Evolutionary conservation across 1,140 invertebrate species (phyloP).

Genomic region (Pogonomyrmex barbatus): DNA sequence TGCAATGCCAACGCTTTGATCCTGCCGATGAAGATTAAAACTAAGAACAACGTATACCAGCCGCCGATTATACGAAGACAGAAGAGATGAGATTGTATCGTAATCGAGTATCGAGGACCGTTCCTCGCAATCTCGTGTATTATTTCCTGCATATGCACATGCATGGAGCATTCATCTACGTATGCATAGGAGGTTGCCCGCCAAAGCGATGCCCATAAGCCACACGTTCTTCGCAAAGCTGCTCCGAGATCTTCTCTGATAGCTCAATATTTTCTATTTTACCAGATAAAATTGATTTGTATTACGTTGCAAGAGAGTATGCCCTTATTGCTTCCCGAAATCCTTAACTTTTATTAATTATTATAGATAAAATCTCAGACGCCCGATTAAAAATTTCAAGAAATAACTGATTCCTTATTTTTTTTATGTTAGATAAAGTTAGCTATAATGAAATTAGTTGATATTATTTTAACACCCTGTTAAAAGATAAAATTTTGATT

Average conservation of each 20-base stretch:
- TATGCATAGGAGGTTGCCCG: background rate
- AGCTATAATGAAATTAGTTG: background rate
- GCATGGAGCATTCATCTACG: background rate
- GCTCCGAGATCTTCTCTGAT: background rate
- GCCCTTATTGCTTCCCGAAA: background rate
- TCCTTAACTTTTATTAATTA: constrained; percentile 1
- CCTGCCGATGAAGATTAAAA: background rate
- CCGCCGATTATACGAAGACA: constrained; percentile 23
- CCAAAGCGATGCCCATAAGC: constrained; percentile 14
- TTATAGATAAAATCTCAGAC: background rate
- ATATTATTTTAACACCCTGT: background rate
- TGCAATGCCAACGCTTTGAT: constrained; percentile 20
- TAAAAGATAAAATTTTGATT: background rate
- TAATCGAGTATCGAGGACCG: constrained; percentile 53
- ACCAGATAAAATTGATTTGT: constrained; percentile 16
- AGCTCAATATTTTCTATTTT: constrained; percentile 28
- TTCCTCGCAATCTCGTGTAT: constrained; percentile 35
- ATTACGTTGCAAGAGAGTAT: background rate
- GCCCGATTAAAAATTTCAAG: background rate
- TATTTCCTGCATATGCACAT: constrained; percentile 23
- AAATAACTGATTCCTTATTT: background rate
- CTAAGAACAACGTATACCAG: background rate
- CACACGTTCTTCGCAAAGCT: constrained; percentile 16
- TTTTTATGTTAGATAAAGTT: background rate
- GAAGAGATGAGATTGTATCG: constrained; percentile 55